Evolutionary conservation across 2,888 invertebrate species (phyloP).

Genomic region (Alloscopus bannaensis): DNA sequence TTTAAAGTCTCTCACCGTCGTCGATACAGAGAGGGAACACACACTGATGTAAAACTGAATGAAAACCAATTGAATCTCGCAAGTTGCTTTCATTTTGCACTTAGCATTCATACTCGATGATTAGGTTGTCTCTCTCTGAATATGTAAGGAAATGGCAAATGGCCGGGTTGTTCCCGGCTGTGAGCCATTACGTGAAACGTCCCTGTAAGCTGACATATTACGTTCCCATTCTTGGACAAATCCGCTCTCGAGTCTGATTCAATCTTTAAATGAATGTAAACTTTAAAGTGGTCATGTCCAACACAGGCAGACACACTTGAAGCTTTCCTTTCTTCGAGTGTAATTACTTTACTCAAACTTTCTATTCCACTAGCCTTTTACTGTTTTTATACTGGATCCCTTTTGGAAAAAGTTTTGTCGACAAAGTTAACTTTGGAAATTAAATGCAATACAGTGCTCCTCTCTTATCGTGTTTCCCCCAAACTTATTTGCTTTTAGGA

Average conservation of each 20-base stretch:
- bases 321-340: slow-evolving; percentile 17
- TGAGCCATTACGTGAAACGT: too few relatives aligned
- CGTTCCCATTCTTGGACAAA: too few relatives aligned
- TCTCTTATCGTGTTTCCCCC: background rate
- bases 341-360: slow-evolving; percentile 45
- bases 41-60: background rate
- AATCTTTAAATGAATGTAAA: slow-evolving; percentile 15
- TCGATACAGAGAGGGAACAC: background rate
- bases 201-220: too few relatives aligned
- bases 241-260: background rate
- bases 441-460: slow-evolving; percentile 33
- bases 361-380: slow-evolving; percentile 7
- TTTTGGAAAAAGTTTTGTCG: background rate
- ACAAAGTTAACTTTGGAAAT: slow-evolving; percentile 31
- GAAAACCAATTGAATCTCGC: slow-evolving; percentile 11
- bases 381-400: too few relatives aligned
- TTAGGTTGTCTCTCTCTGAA: too few relatives aligned
- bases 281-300: slow-evolving; percentile 28
- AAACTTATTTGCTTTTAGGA: slow-evolving; percentile 23
- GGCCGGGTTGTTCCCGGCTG: too few relatives aligned
- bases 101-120: background rate
- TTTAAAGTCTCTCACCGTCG: slow-evolving; percentile 30
- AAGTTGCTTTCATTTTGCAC: background rate
- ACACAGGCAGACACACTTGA: slow-evolving; percentile 8
- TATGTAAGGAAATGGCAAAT: too few relatives aligned